phyloP scores from a whole-genome alignment of 2,797 vertebrate genomes.

The Lutjanus campechanus region DNA sequence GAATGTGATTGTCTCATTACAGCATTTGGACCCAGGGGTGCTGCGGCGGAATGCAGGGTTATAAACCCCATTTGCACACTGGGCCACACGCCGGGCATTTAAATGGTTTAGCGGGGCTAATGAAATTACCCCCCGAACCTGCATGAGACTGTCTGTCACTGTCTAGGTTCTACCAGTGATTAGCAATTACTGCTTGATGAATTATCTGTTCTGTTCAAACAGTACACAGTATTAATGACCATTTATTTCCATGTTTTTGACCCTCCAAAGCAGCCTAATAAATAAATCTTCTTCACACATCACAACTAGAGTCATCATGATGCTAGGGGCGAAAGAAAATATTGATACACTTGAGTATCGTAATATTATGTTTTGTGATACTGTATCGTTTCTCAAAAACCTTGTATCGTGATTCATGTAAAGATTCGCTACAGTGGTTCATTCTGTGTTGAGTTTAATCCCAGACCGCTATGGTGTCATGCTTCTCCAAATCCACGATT shows the following conservation, averaged over 20 bases:
- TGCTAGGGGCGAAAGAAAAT: no score
- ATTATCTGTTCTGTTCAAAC: slow-evolving; percentile 35
- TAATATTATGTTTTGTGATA: no score
- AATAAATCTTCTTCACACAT: not conserved
- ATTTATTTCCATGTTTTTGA: not conserved
- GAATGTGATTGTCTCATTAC: slow-evolving; percentile 81
- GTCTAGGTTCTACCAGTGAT: slow-evolving; percentile 45
- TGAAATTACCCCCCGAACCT: slow-evolving; percentile 78
- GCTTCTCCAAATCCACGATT: no score
- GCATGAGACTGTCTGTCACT: slow-evolving; percentile 60
- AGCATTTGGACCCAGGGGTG: slow-evolving; percentile 76
- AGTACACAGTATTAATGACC: not conserved
- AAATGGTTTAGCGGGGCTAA: slow-evolving; percentile 74
- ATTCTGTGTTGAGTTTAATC: no score
- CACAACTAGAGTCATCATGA: not conserved
- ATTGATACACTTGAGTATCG: no score
- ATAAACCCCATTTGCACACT: slow-evolving; percentile 83
- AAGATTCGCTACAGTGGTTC: no score
- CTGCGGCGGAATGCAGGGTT: slow-evolving; percentile 78
- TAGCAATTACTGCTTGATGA: slow-evolving; percentile 30
- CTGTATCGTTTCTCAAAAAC: no score
- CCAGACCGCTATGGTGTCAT: no score
- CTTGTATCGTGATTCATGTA: no score
- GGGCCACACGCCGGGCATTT: slow-evolving; percentile 81
- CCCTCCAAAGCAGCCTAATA: not conserved